These are phyloP conservation scores for Bambusicola thoracicus DNA, from an alignment of 2,113 vertebrate species.

Conservation along the genomic window DNA sequence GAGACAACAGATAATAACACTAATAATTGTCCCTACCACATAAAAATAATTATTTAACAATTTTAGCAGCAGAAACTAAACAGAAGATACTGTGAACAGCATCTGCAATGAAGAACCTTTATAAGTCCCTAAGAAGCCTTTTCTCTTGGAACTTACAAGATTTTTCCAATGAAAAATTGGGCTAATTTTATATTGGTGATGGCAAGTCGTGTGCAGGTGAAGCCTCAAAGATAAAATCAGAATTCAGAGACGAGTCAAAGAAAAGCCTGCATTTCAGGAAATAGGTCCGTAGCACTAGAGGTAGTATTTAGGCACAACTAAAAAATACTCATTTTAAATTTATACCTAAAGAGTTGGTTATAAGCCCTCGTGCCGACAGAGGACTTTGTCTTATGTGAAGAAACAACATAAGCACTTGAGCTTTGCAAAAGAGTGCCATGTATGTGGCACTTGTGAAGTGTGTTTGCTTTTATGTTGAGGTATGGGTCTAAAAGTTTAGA, in stretches of 20 bases:
- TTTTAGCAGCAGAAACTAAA: not conserved
- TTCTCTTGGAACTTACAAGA: not conserved
- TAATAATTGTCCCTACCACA: not conserved
- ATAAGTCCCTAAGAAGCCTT: not conserved
- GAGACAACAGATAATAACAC: not conserved
- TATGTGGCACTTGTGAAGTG: not conserved
- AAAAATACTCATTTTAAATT: not conserved
- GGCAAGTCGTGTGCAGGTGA: not conserved
- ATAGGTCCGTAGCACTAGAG: not conserved
- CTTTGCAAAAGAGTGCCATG: not conserved
- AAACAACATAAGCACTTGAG: not conserved
- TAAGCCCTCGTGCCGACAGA: not conserved
- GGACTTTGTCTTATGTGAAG: not conserved
- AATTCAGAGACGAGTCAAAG: not conserved
- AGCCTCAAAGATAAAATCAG: not conserved
- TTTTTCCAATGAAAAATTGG: not conserved
- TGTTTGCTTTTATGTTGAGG: not conserved
- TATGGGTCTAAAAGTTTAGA: not conserved
- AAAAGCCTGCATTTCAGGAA: not conserved
- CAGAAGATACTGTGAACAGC: not conserved
- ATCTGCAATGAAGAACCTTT: not conserved
- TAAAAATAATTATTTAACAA: not conserved
- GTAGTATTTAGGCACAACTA: not conserved
- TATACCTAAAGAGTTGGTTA: not conserved
- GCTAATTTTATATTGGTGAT: not conserved